A percentile compares a stretch with the other conserved stretches of the same genome.
These are phyloP conservation scores for Catalaphyllia jardinei DNA, from an alignment of 64 coral and sea anemone species.

Conservation along the genomic window DNA sequence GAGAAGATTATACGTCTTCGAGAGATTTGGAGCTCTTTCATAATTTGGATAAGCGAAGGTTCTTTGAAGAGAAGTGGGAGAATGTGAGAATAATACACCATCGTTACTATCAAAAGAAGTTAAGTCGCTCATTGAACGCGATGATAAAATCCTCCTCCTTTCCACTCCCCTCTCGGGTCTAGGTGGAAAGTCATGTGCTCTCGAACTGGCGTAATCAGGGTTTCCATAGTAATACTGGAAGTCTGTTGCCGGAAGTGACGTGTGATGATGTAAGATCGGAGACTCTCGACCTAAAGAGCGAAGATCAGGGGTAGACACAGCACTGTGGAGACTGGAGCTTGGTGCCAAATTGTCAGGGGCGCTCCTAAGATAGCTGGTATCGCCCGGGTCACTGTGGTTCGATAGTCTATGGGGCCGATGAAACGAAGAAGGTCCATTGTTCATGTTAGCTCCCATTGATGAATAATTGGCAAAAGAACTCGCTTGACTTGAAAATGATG, in stretches of 20 bases:
- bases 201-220: neutral
- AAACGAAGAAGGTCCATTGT: neutral
- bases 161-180: constrained; percentile 4
- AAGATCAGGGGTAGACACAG: constrained; percentile 17
- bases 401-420: neutral
- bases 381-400: constrained; percentile 23
- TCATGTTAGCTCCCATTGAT: neutral
- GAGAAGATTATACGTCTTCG: neutral
- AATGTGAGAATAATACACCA: neutral
- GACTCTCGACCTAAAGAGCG: neutral
- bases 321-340: neutral
- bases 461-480: neutral
- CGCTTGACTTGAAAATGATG: neutral
- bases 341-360: neutral
- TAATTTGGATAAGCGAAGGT: neutral
- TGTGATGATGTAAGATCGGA: neutral
- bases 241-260: neutral
- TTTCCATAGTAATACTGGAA: neutral
- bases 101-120: constrained; percentile 10
- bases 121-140: constrained; percentile 52
- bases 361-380: neutral
- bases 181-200: neutral
- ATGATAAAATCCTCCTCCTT: neutral
- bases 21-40: neutral
- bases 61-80: neutral